Base-by-base conservation (phyloP, 2,797 vertebrate genomes). In the Columba guinea region DNA sequence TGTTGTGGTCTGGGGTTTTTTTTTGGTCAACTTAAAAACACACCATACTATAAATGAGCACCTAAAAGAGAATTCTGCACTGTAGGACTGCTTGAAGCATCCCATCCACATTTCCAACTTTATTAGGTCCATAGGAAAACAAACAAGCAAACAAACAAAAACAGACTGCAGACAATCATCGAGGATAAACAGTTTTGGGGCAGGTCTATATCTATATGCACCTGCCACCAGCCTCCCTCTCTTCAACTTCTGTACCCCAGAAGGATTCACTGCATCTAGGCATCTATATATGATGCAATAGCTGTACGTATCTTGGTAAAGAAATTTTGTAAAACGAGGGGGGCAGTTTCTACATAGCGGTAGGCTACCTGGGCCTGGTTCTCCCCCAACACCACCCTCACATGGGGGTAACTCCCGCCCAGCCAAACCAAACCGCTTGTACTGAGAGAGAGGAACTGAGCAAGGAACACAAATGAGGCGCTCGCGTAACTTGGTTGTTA, bases 371-470 rank as follows among this genome's bases (percentile, higher is more conserved):
- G 37, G 12, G 27, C 32, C 30, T 55, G 27, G 16, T 62, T 73
- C 32, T 68, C 12, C 26, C 22, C 30, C 21, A 26, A 15, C 20
- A 62, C 2, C 48, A 62, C 37, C n/a, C 2, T 1, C 37, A 39
- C 0, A 0, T 20, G 21, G n/a, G 58, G 5, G 11, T 67, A 79
- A 67, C 6, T 65, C 59, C 64, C 0, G 1, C 59, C 23, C 7
- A 16, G 44, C 21, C 60, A 44, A 44, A 13, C 59, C 15, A 41
- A 23, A 34, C 3, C 0, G 1, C 21, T 75, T 55, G 51, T 63
- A 44, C 24, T 34, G 21, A 3, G 22, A 55, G 26, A 41, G 10
- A 35, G 18, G 24, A 63, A 53, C 32, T 0, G 0, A 32, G 22
- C 17, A 49, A 79, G 49, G 55, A 65, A 64, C 28, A 51, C 0